phyloP scores from a whole-genome alignment of 2,888 invertebrate genomes.

The Lepidochrysops patricia region DNA sequence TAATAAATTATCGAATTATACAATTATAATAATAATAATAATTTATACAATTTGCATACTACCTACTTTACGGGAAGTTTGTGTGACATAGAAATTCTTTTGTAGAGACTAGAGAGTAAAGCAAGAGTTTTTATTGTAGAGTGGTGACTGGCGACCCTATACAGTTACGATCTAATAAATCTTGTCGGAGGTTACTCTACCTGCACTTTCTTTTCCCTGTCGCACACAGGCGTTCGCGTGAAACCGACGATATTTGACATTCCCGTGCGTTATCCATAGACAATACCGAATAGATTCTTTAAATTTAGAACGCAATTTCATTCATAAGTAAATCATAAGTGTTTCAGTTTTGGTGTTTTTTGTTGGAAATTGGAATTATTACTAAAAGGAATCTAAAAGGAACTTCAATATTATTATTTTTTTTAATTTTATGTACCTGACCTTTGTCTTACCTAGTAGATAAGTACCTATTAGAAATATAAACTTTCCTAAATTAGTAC shows the following conservation, averaged over 20 bases:
- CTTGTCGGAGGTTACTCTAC: slow-evolving; percentile 54
- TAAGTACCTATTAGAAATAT: too few relatives aligned
- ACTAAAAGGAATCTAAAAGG: too few relatives aligned
- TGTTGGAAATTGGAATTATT: too few relatives aligned
- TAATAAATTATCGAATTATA: background rate
- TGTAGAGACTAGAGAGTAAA: background rate
- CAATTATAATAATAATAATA: background rate
- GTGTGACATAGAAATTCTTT: background rate
- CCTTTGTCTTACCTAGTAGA: too few relatives aligned
- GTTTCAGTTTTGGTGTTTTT: too few relatives aligned
- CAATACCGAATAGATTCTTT: background rate
- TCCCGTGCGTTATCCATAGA: slow-evolving; percentile 10
- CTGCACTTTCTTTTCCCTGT: slow-evolving; percentile 71
- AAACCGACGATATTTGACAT: slow-evolving; percentile 36
- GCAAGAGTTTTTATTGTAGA: slow-evolving; percentile 24
- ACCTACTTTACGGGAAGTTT: too few relatives aligned
- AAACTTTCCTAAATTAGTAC: too few relatives aligned
- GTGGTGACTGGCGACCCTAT: slow-evolving; percentile 50
- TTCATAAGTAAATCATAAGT: too few relatives aligned
- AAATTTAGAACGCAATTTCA: background rate
- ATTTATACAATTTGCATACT: background rate
- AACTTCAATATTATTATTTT: too few relatives aligned
- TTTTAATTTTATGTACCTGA: too few relatives aligned
- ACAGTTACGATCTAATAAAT: slow-evolving; percentile 71
- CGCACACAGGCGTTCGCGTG: slow-evolving; percentile 45